These are phyloP conservation scores for Lepidothrix coronata DNA, from an alignment of 2,113 vertebrate species.

Conservation along the genomic window DNA sequence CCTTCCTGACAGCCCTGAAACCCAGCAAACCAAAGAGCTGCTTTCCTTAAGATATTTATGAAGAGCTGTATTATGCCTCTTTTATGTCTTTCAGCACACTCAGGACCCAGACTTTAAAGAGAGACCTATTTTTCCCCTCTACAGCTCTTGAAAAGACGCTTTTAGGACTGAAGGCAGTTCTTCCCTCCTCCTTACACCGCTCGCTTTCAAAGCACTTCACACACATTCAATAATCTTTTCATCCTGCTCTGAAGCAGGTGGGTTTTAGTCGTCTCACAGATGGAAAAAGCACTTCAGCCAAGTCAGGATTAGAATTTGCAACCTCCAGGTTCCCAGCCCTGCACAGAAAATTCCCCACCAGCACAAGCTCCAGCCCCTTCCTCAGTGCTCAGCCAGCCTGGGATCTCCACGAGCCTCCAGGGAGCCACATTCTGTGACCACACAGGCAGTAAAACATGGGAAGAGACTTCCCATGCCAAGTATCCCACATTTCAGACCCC, in stretches of 20 bases:
- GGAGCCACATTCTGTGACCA: not conserved
- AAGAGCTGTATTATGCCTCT: conserved; percentile 10
- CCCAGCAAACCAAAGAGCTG: not conserved
- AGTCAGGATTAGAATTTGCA: not conserved
- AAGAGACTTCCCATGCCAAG: not conserved
- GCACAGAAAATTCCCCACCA: not conserved
- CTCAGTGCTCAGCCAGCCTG: not conserved
- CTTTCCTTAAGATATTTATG: not conserved
- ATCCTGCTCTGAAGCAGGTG: conserved; percentile 32
- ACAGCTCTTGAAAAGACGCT: not conserved
- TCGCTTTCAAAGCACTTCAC: conserved; percentile 49
- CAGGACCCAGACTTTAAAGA: conserved; percentile 17
- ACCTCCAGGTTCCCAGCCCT: not conserved
- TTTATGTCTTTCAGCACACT: conserved; percentile 22
- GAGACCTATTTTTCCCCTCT: conserved; percentile 10
- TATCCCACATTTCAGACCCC: not conserved
- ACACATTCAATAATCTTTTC: conserved; percentile 44
- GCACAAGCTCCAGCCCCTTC: not conserved
- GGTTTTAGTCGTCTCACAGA: not conserved
- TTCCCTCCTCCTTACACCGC: not conserved
- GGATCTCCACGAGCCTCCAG: not conserved
- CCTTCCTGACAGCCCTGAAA: not conserved
- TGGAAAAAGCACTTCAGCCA: conserved; percentile 43
- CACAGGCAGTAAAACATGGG: fast-evolving
- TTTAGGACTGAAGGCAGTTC: conserved; percentile 22